phyloP scores from a whole-genome alignment of 2,113 vertebrate species.

The Enhydra lutris region DNA sequence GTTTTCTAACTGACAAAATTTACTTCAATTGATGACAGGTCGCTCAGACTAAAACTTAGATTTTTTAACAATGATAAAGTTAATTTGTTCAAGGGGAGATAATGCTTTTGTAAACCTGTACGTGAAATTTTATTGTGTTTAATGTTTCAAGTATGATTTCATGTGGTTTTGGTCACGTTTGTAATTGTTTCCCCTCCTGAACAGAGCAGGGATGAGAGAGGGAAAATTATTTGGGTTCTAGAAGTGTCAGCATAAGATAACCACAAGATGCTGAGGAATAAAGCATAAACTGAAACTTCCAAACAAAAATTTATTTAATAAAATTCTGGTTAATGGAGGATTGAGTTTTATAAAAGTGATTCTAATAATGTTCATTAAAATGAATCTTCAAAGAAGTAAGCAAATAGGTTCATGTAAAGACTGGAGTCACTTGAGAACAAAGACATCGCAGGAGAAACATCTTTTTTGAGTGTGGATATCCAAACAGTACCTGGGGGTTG shows the following conservation, averaged over 20 bases:
- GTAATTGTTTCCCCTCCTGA: neutral
- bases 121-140: neutral
- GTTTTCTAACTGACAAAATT: conserved; percentile 1
- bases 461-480: neutral
- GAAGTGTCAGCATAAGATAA: neutral
- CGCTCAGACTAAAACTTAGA: neutral
- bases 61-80: conserved; percentile 6
- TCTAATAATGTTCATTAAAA: neutral
- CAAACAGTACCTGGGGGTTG: rapidly evolving
- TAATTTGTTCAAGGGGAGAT: neutral
- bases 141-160: neutral
- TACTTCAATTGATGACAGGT: conserved; percentile 10
- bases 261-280: neutral
- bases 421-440: neutral
- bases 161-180: neutral
- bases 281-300: neutral
- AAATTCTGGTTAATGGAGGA: neutral
- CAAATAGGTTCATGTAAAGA: neutral
- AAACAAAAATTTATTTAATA: neutral
- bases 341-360: neutral
- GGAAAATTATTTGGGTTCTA: neutral
- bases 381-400: neutral
- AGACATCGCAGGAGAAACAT: neutral
- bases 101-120: neutral
- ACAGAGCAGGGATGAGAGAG: neutral